A percentile compares a stretch with the other conserved stretches of the same genome.
Evolutionary conservation across 2,113 vertebrate species (phyloP).

Genomic region (Pseudopodoces humilis): DNA sequence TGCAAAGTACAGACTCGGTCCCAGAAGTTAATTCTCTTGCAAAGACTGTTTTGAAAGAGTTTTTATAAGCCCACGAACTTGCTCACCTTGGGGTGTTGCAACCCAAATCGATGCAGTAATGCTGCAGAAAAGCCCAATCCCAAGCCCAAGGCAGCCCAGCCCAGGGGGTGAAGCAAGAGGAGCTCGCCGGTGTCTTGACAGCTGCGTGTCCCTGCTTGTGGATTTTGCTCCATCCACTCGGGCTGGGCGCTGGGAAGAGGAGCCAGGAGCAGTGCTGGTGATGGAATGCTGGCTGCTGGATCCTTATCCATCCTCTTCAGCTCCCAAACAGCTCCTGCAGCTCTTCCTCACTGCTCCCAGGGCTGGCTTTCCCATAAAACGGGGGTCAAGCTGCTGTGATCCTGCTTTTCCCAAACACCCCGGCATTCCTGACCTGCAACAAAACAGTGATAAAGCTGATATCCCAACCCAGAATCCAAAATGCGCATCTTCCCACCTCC

Average conservation of each 20-base stretch:
- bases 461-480: neutral
- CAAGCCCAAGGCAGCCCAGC: neutral
- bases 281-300: neutral
- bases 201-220: neutral
- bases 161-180: neutral
- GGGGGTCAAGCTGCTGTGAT: neutral
- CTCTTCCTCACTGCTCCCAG: fast-evolving
- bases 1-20: neutral
- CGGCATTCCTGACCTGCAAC: neutral
- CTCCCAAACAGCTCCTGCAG: neutral
- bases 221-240: neutral
- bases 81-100: neutral
- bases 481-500: fast-evolving
- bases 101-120: neutral
- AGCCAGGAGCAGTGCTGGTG: neutral
- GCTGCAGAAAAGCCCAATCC: neutral
- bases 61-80: neutral
- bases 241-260: neutral
- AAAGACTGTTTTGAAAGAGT: neutral
- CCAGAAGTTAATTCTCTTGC: neutral
- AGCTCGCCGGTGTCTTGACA: fast-evolving
- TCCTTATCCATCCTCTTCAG: neutral
- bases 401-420: neutral
- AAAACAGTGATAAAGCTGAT: neutral
- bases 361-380: fast-evolving